Evolutionary conservation across 2,797 vertebrate genomes (phyloP).

Genomic region (Ptychadena robeensis): DNA sequence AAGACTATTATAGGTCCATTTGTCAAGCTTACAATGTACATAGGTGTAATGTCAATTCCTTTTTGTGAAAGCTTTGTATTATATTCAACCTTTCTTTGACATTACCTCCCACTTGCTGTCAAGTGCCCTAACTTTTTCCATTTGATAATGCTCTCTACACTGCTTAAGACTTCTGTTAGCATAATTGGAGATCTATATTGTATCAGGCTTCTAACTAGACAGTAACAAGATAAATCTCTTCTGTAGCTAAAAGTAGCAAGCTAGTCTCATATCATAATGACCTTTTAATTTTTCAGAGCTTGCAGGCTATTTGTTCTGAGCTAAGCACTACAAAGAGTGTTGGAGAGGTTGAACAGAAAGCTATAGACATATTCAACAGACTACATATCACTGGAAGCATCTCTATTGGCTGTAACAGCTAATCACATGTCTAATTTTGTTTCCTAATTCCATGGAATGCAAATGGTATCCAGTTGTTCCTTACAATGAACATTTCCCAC

Average conservation of each 20-base stretch:
- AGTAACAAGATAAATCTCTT: slow-evolving; percentile 39
- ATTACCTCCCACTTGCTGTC: slow-evolving; percentile 19
- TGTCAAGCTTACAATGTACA: background rate
- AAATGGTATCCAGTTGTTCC: too few species aligned
- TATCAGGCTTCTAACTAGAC: slow-evolving; percentile 54
- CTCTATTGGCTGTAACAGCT: background rate
- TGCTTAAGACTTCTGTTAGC: slow-evolving; percentile 50
- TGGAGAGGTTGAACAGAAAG: slow-evolving; percentile 12
- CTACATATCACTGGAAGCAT: background rate
- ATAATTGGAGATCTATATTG: slow-evolving; percentile 49
- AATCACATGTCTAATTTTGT: background rate
- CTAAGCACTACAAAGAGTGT: slow-evolving; percentile 1
- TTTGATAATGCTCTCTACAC: slow-evolving; percentile 51
- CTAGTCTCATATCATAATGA: slow-evolving; percentile 34
- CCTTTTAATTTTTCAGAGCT: slow-evolving; percentile 50
- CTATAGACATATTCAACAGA: background rate
- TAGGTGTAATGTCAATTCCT: background rate
- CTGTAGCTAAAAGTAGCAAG: slow-evolving; percentile 52
- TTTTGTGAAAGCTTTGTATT: background rate
- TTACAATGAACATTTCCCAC: too few species aligned
- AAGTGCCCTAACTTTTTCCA: slow-evolving; percentile 53
- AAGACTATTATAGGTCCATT: too few species aligned
- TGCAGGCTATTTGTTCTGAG: slow-evolving; percentile 32
- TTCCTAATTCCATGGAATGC: background rate
- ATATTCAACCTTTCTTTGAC: slow-evolving; percentile 27